Evolutionary conservation across 1,140 invertebrate species (phyloP).

Genomic region (Anoplolepis gracilipes): DNA sequence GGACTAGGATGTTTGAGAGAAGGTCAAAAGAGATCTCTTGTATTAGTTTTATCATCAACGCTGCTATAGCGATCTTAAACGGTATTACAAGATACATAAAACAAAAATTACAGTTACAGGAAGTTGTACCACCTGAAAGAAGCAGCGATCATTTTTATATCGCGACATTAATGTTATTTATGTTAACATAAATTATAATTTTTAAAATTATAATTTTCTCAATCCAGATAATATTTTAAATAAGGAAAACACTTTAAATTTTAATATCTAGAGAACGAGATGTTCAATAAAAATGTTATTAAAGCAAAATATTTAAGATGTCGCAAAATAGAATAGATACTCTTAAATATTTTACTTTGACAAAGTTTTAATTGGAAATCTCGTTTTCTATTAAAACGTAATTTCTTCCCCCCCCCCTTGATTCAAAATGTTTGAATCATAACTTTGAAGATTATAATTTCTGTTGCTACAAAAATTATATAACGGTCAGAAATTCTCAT

Average conservation of each 20-base stretch:
- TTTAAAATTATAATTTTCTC: not conserved
- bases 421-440: not conserved
- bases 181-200: not conserved
- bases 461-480: not conserved
- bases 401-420: not conserved
- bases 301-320: not conserved
- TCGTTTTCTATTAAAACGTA: not conserved
- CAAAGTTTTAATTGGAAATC: not conserved
- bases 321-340: not conserved
- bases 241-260: not conserved
- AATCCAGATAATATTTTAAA: not conserved
- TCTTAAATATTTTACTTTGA: not conserved
- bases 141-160: not conserved
- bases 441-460: conserved; percentile 5
- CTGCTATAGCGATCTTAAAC: not conserved
- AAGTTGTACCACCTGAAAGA: not conserved
- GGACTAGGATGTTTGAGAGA: not conserved
- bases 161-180: not conserved
- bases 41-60: conserved; percentile 14
- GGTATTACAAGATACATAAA: not conserved
- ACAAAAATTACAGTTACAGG: not conserved
- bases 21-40: conserved; percentile 7
- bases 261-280: not conserved
- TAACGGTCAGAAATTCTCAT: not conserved
- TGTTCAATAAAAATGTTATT: not conserved